Evolutionary conservation across 2,888 invertebrate genomes (phyloP).

Genomic region (Buathra laborator): DNA sequence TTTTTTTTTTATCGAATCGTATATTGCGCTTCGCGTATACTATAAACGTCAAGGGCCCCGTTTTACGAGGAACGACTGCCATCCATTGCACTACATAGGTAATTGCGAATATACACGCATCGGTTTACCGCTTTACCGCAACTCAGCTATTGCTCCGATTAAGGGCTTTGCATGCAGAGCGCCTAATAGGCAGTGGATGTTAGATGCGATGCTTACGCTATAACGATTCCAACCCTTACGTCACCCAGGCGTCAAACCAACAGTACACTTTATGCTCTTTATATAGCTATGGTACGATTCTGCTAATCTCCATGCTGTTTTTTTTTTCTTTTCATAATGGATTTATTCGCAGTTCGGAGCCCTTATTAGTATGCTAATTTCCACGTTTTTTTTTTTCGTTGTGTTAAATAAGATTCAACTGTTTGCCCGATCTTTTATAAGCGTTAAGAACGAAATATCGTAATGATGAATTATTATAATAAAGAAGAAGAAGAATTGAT

Average conservation of each 20-base stretch:
- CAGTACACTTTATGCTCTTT: background rate
- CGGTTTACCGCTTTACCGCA: slow-evolving; percentile 36
- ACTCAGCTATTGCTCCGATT: background rate
- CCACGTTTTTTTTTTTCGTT: too few relatives aligned
- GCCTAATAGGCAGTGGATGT: slow-evolving; percentile 3
- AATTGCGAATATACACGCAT: slow-evolving; percentile 16
- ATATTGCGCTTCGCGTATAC: slow-evolving; percentile 23
- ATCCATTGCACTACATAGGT: background rate
- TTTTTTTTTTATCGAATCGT: slow-evolving; percentile 67
- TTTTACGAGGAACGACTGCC: slow-evolving; percentile 22
- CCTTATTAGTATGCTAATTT: too few relatives aligned
- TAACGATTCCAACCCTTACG: background rate
- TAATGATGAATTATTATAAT: too few relatives aligned
- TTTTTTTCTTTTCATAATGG: too few relatives aligned
- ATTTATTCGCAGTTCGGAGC: too few relatives aligned
- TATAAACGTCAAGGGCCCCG: slow-evolving; percentile 7
- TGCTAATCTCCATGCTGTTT: background rate
- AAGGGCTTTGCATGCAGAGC: slow-evolving; percentile 9
- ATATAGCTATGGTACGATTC: background rate
- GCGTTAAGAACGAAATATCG: too few relatives aligned
- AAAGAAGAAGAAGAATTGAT: too few relatives aligned
- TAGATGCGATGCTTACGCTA: background rate
- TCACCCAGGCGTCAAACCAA: background rate
- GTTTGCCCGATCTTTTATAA: too few relatives aligned
- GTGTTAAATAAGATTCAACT: too few relatives aligned